A percentile compares a stretch with the other conserved stretches of the same genome.
Conservation (phyloP, 37 sponge, comb jelly and placozoan species). For the Hexactinellida sp. region DNA sequence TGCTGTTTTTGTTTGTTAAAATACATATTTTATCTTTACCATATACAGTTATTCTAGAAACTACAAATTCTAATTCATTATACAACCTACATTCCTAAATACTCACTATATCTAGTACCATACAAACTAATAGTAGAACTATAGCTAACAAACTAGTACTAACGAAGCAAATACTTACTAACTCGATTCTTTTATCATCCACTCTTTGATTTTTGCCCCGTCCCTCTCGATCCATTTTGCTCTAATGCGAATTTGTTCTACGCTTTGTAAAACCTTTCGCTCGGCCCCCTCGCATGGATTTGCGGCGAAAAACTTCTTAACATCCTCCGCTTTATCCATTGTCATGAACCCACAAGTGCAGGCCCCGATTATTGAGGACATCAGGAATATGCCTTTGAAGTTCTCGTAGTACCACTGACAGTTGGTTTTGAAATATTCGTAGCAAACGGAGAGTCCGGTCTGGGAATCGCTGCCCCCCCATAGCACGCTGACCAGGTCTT, state of each 20-base stretch:
- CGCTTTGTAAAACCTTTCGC: constrained; percentile 51
- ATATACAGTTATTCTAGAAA: too few relatives aligned
- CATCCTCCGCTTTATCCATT: constrained; percentile 36
- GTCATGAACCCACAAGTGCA: constrained; percentile 25
- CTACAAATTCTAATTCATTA: neutral
- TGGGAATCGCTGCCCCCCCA: neutral
- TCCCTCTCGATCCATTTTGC: constrained; percentile 67
- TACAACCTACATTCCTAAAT: too few relatives aligned
- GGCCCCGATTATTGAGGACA: neutral
- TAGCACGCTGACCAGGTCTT: neutral
- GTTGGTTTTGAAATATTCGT: neutral
- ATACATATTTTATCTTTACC: neutral
- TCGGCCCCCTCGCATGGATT: constrained; percentile 59
- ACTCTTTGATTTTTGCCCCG: constrained; percentile 35
- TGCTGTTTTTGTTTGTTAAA: neutral
- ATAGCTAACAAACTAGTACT: neutral
- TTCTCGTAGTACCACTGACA: constrained; percentile 1
- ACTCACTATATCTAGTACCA: neutral
- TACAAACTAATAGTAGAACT: neutral
- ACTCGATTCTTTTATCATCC: constrained; percentile 12
- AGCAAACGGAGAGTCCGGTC: neutral
- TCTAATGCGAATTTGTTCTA: constrained; percentile 58
- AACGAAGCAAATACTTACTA: neutral
- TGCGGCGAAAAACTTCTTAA: constrained; percentile 63
- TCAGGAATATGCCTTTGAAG: neutral